Percentiles rank a stretch among this genome's conserved stretches.
Conservation (phyloP, 2,113 vertebrate genomes). For the Lepus americanus region DNA sequence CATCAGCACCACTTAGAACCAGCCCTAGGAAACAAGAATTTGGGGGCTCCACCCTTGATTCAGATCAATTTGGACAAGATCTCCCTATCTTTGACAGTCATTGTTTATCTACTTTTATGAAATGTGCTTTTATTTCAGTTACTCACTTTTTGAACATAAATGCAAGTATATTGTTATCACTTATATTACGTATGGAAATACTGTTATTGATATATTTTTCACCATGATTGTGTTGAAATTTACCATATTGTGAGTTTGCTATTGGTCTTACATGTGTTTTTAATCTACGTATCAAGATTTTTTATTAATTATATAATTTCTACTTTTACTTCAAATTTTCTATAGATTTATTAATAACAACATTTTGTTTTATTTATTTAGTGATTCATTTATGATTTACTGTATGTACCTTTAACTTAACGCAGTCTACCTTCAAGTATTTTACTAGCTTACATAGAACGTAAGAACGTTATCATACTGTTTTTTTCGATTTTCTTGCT, state of each 20-base stretch:
- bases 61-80: background rate
- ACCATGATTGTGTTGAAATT: background rate
- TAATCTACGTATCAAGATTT: background rate
- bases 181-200: background rate
- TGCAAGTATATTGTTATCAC: background rate
- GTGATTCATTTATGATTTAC: background rate
- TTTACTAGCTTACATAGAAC: background rate
- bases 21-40: background rate
- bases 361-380: conserved; percentile 21
- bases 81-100: background rate
- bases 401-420: background rate
- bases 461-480: background rate
- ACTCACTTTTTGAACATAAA: background rate
- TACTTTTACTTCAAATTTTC: background rate
- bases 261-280: background rate
- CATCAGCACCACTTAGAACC: background rate
- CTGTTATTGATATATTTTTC: background rate
- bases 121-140: background rate
- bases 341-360: background rate
- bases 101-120: background rate
- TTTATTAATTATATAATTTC: background rate
- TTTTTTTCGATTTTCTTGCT: background rate
- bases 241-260: background rate
- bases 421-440: background rate
- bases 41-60: background rate